Conservation (phyloP, 2,888 invertebrate genomes). For the Zygogramma bicolorata region DNA sequence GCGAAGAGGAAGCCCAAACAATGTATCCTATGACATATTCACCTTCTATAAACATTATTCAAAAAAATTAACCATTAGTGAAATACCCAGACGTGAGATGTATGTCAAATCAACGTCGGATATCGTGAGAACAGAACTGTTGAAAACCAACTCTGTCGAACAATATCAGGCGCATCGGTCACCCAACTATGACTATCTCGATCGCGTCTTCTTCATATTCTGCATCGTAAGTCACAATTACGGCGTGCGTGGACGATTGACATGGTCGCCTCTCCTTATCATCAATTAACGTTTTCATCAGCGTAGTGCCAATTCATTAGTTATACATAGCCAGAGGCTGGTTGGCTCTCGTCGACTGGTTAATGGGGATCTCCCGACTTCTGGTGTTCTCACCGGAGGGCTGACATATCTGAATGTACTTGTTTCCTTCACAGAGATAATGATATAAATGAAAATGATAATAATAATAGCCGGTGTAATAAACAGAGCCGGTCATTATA, state of each 20-base stretch:
- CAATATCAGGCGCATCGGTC: constrained; percentile 47
- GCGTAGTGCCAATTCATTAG: constrained; percentile 51
- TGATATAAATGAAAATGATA: too few relatives aligned
- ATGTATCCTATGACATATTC: too few relatives aligned
- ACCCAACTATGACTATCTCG: constrained; percentile 54
- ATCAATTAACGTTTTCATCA: constrained; percentile 54
- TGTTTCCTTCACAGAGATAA: neutral
- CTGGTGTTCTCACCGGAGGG: neutral
- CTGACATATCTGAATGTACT: neutral
- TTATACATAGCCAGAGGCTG: constrained; percentile 47
- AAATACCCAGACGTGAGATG: constrained; percentile 31
- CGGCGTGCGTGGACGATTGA: constrained; percentile 42
- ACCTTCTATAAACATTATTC: too few relatives aligned
- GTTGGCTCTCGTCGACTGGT: constrained; percentile 10
- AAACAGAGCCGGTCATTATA: too few relatives aligned
- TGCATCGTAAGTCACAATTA: constrained; percentile 56
- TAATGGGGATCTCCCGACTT: neutral
- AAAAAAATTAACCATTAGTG: constrained; percentile 20
- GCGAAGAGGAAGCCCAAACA: too few relatives aligned
- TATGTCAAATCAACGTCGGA: constrained; percentile 25
- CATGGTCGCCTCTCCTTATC: constrained; percentile 50
- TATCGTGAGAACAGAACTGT: constrained; percentile 44
- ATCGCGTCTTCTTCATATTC: constrained; percentile 56
- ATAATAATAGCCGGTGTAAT: too few relatives aligned
- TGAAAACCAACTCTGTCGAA: constrained; percentile 36